phyloP scores from a whole-genome alignment of 1,140 invertebrate species.

The Drosophila tani region DNA sequence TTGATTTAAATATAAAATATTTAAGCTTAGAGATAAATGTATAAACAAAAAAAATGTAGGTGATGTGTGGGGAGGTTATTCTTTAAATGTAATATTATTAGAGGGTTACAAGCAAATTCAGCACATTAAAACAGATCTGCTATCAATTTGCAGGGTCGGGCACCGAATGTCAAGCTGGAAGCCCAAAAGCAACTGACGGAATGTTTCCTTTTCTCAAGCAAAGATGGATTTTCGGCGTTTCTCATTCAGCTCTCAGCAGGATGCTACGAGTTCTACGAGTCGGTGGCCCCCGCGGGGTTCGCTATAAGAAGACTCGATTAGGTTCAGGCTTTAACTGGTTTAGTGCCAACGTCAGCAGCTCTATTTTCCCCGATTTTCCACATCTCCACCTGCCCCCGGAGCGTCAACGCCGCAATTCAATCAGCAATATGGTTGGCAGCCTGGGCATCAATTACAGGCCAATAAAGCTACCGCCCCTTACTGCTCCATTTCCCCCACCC shows the following conservation, averaged over 20 bases:
- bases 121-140: too few species aligned
- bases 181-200: neutral
- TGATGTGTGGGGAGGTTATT: too few species aligned
- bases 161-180: too few species aligned
- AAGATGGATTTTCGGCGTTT: neutral
- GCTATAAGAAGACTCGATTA: conserved; percentile 22
- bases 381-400: neutral
- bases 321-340: conserved; percentile 19
- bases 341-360: conserved; percentile 33
- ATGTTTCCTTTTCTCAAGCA: neutral
- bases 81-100: too few species aligned
- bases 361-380: conserved; percentile 5
- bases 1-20: neutral
- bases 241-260: conserved; percentile 7
- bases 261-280: conserved; percentile 14
- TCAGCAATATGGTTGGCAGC: conserved; percentile 42
- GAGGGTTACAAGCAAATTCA: too few species aligned
- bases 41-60: too few species aligned
- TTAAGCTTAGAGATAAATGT: neutral
- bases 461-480: conserved; percentile 34
- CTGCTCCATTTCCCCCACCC: conserved; percentile 6
- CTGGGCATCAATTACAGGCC: conserved; percentile 57
- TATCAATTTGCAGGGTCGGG: too few species aligned
- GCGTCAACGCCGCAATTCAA: conserved; percentile 46
- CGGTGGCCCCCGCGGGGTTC: conserved; percentile 9